Percentiles rank a stretch among this genome's conserved stretches.
phyloP scores from a whole-genome alignment of 2,113 vertebrate genomes.

The Capreolus pygargus region DNA sequence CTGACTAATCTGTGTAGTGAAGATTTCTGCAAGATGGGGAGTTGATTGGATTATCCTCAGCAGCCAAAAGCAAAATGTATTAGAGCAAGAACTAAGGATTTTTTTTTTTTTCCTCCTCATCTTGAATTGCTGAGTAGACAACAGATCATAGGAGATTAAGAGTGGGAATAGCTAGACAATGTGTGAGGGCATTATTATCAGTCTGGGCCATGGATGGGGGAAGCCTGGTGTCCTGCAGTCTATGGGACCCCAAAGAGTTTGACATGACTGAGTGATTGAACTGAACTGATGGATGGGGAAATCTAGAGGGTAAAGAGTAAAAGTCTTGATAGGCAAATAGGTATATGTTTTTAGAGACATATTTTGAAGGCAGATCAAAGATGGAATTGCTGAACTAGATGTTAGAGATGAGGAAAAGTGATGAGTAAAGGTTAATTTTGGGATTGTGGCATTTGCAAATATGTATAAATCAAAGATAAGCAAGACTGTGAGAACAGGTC shows the following conservation, averaged over 20 bases:
- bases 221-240: not conserved
- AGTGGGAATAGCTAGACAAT: not conserved
- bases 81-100: not conserved
- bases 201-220: not conserved
- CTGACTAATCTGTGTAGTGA: not conserved
- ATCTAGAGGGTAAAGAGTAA: not conserved
- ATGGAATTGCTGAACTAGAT: not conserved
- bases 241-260: not conserved
- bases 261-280: not conserved
- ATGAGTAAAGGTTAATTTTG: not conserved
- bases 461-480: not conserved
- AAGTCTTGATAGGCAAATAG: not conserved
- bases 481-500: not conserved
- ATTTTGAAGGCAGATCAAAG: not conserved
- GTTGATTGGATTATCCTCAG: not conserved
- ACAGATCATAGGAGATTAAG: not conserved
- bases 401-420: not conserved
- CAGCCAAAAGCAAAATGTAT: not conserved
- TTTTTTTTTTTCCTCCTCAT: not conserved
- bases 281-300: not conserved
- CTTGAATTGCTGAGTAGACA: not conserved
- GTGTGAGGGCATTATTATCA: not conserved
- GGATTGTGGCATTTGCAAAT: not conserved
- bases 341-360: not conserved
- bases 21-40: not conserved